Evolutionary conservation across 2,113 vertebrate species (phyloP).

Genomic region (Melanerpes formicivorus): DNA sequence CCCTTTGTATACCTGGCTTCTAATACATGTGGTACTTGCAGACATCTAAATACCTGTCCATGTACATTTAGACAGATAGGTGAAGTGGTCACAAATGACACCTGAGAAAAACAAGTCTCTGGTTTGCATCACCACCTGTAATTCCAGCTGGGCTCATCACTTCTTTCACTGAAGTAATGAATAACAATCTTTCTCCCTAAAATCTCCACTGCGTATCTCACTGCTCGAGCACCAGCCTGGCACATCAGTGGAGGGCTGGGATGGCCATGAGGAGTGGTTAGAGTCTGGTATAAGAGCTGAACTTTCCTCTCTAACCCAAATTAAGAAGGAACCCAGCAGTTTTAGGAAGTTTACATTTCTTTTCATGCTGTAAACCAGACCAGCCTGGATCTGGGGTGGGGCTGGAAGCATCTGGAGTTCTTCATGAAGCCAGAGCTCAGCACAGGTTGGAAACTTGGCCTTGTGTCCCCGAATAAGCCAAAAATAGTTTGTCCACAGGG

Average conservation of each 20-base stretch:
- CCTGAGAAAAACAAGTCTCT: not conserved
- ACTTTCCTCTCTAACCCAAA: not conserved
- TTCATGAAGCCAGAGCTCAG: not conserved
- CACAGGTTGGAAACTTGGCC: not conserved
- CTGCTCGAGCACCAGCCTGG: not conserved
- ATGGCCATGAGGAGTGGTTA: not conserved
- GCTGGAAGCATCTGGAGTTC: not conserved
- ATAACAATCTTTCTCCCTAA: not conserved
- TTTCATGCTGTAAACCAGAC: not conserved
- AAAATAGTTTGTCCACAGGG: not conserved
- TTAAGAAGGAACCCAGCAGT: not conserved
- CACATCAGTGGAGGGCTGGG: not conserved
- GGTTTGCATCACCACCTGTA: not conserved
- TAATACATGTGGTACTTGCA: not conserved
- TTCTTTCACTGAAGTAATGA: not conserved
- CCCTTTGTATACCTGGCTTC: not conserved
- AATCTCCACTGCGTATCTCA: not conserved
- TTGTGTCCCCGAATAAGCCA: not conserved
- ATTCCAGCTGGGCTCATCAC: not conserved
- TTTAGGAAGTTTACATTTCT: not conserved
- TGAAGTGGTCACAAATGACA: not conserved
- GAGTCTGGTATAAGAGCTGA: not conserved
- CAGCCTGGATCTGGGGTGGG: not conserved
- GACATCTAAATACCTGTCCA: not conserved
- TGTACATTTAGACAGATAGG: accelerated